Conservation (phyloP, 2,113 vertebrate species). For the Myocastor coypus region DNA sequence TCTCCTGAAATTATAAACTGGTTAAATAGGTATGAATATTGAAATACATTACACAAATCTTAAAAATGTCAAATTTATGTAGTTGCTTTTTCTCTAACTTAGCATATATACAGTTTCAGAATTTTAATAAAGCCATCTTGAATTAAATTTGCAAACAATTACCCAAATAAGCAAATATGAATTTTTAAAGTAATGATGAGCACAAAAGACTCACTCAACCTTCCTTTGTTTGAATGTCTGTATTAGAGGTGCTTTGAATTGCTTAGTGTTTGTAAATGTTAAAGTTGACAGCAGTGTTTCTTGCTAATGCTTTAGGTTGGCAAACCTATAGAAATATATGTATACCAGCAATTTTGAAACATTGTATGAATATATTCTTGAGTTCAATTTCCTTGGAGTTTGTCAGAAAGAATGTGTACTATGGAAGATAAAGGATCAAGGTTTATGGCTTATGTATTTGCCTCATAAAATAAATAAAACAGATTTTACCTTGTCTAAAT, state of each 20-base stretch:
- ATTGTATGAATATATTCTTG: neutral
- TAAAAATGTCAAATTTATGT: constrained; percentile 80
- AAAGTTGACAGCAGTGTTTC: neutral
- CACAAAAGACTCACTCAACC: neutral
- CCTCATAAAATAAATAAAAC: constrained; percentile 16
- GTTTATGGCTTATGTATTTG: neutral
- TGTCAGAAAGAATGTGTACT: constrained; percentile 40
- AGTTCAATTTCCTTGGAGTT: constrained; percentile 5
- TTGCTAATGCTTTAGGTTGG: neutral
- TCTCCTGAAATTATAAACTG: constrained; percentile 56
- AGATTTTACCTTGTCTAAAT: constrained; percentile 41
- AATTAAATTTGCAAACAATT: constrained; percentile 13
- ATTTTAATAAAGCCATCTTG: constrained; percentile 25
- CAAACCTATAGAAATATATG: neutral
- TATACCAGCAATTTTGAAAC: neutral
- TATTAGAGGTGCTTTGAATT: constrained; percentile 44
- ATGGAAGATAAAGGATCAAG: neutral
- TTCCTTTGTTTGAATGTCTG: constrained; percentile 4
- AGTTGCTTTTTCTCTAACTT: constrained; percentile 70
- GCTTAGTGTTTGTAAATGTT: neutral
- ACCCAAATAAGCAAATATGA: constrained; percentile 4
- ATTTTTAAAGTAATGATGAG: constrained; percentile 14
- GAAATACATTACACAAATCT: constrained; percentile 72
- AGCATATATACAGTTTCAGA: constrained; percentile 71
- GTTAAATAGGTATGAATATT: constrained; percentile 59